Evolutionary conservation across 2,888 invertebrate genomes (phyloP), one percentile per base, ranked within the genome.

Genomic region (Phragmatobia fuliginosa): DNA sequence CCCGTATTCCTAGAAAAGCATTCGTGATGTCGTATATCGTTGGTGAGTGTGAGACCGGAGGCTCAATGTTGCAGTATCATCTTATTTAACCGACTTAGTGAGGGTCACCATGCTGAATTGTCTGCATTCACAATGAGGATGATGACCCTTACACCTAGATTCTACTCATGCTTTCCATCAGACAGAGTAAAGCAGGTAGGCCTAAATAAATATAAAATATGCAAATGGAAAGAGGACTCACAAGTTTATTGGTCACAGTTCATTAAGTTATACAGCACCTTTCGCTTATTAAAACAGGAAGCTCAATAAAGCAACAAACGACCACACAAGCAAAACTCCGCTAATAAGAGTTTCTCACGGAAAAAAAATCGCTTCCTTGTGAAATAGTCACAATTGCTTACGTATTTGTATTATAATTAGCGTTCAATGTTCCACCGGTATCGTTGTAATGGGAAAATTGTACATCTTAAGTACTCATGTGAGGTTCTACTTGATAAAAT

Each of bases 201-300:
- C n/a, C n/a, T n/a, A 36, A 36, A 14, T 10, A 11, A 1, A 11
- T 11, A 45, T 7, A 45, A 45, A 7, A n/a, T 21, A 45, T 21
- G 0, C 8, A 1, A 7, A 7, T 45, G 3, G 5, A 6, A 18
- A 45, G 4, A 45, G 2, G 21, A 21, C 58, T 58, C 56, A 62
- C 32, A 25, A 31, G n/a, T 38, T 38, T 60, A n/a, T 67, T 67
- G 32, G 25, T 68, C 31, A 59, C 45, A 59, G 59, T 41, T 36
- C 63, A 60, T 69, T 31, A 38, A 65, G 49, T 71, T 60, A 68
- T 36, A 63, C 60, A 66, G 41, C 10, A 49, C 70, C 74, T 80
- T 80, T 80, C 82, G 81, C 81, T 81, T 81, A 79, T 81, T 79
- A 68, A 76, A 14, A 28, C 62, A 71, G 80, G 82, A 79, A 81